Conservation (phyloP, 2,113 vertebrate species). For the Limanda limanda region DNA sequence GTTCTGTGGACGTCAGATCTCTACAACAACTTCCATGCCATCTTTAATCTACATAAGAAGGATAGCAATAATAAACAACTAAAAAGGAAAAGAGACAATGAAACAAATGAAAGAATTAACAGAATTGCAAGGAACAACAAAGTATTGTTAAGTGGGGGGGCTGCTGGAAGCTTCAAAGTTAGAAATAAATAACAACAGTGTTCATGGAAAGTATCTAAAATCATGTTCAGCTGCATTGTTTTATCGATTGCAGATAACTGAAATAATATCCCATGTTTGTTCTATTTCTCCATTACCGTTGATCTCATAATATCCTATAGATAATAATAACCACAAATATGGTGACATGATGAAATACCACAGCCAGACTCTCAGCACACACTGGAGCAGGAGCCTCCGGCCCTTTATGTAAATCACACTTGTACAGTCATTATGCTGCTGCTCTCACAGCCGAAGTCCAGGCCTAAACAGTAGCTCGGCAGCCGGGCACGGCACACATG, state of each 20-base stretch:
- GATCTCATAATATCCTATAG: too few relatives aligned
- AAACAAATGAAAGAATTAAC: too few relatives aligned
- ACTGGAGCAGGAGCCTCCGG: background rate
- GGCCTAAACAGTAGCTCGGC: slow-evolving; percentile 6
- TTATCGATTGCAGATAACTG: background rate
- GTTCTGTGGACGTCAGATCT: too few relatives aligned
- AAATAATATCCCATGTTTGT: background rate
- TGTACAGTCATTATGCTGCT: background rate
- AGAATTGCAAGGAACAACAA: background rate
- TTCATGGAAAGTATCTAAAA: background rate
- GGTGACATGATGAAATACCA: background rate
- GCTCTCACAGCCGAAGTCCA: background rate
- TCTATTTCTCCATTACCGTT: too few relatives aligned
- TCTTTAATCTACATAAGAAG: too few relatives aligned
- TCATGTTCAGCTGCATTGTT: background rate
- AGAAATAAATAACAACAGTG: too few relatives aligned
- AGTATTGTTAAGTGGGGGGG: too few relatives aligned
- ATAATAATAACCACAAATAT: background rate
- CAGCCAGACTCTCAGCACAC: background rate
- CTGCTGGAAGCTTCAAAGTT: background rate
- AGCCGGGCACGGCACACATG: background rate
- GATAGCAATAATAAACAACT: too few relatives aligned
- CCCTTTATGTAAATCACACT: background rate
- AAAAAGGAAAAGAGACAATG: too few relatives aligned
- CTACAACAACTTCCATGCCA: background rate